Evolutionary conservation across 2,113 vertebrate genomes (phyloP), one percentile per base, ranked within the genome.

Genomic region (Asarcornis scutulata): DNA sequence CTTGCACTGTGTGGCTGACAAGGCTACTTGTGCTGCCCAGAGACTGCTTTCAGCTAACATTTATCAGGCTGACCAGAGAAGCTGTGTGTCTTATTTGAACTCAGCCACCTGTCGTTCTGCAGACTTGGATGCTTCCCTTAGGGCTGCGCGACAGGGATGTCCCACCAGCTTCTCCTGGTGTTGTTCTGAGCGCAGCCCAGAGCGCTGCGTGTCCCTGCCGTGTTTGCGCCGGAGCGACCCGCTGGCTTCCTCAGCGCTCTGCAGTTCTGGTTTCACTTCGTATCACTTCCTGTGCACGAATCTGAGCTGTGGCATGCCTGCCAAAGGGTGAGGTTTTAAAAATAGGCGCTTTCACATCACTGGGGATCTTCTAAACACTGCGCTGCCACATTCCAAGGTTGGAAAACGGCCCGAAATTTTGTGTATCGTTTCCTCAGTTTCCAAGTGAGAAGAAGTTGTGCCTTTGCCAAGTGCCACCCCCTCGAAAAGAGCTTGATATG

Each of bases 201-300:
- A 0, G 0, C 44, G 2, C 0, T 7, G 7, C 0, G 3, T 13
- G 36, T 34, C 17, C 38, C 32, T 42, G 21, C 48, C 2, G 1
- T 1, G 2, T 66, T 69, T 73, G 12, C 11, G 32, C 3, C 22
- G 55, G 60, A 75, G 78, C 14, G 2, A 38, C 74, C 36, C 56
- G n/a, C 7, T 4, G 76, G 27, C 5, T 1, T 20, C n/a, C 46
- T 84, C 5, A 5, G n/a, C 66, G 29, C 67, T 26, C 69, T 55
- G 62, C 55, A 26, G 15, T 77, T 91, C 69, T 91, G 81, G 38
- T 93, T 91, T 82, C 48, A 18, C 52, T 89, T 91, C 3, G 3
- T 77, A n/a, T 84, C n/a, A 10, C 83, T 89, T 93, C 60, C 56
- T 84, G 83, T 1, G 0, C 9, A 6, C 1, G 0, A 32, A 81